Evolutionary conservation across 2,888 invertebrate genomes (phyloP).

Genomic region (Pelosia muscerda): DNA sequence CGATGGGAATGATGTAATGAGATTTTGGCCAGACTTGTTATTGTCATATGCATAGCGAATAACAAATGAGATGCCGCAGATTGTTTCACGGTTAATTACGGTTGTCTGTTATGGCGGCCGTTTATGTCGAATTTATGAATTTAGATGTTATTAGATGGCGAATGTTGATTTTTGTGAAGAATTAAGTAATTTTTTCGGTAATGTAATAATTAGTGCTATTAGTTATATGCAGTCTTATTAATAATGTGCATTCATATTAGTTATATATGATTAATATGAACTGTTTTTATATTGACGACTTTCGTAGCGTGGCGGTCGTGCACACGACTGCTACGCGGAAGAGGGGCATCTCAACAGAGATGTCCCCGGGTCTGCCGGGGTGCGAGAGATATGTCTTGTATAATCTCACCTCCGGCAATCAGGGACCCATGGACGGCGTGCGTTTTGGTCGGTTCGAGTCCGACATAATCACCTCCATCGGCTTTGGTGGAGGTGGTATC

Average conservation of each 20-base stretch:
- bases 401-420: too few species aligned
- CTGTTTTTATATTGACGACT: too few species aligned
- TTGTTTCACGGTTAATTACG: conserved; percentile 75
- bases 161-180: conserved; percentile 52
- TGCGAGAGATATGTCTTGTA: too few species aligned
- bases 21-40: conserved; percentile 79
- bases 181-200: conserved; percentile 8
- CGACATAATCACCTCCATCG: too few species aligned
- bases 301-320: too few species aligned
- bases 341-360: too few species aligned
- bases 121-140: conserved; percentile 67
- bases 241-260: not conserved
- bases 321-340: too few species aligned
- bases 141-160: conserved; percentile 63
- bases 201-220: not conserved
- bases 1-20: conserved; percentile 82
- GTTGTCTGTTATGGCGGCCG: conserved; percentile 61
- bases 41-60: conserved; percentile 82
- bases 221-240: not conserved
- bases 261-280: too few species aligned
- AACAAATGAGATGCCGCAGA: conserved; percentile 71
- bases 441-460: too few species aligned
- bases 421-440: too few species aligned
- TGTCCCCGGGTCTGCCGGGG: too few species aligned
- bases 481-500: too few species aligned